These are phyloP conservation scores for Episyrphus balteatus DNA, from an alignment of 1,140 invertebrate species.

Conservation along the genomic window DNA sequence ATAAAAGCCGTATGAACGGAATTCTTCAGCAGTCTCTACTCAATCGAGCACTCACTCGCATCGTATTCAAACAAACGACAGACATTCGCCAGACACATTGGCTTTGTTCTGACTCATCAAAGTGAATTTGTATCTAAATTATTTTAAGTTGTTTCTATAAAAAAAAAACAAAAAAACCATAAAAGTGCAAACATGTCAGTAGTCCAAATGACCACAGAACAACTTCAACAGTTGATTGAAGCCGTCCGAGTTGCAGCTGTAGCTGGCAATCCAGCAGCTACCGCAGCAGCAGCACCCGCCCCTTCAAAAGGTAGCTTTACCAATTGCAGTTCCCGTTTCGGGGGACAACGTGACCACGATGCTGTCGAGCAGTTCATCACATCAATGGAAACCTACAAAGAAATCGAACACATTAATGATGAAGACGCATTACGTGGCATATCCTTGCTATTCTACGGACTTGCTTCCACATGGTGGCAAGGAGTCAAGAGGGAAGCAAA, in stretches of 20 bases:
- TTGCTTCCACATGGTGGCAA: slow-evolving; percentile 30
- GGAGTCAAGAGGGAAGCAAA: slow-evolving; percentile 25
- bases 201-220: slow-evolving; percentile 22
- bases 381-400: slow-evolving; percentile 27
- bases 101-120: too few species aligned
- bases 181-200: too few species aligned
- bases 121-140: too few species aligned
- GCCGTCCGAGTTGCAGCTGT: slow-evolving; percentile 11
- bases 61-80: too few species aligned
- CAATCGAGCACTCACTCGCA: too few species aligned
- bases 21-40: too few species aligned
- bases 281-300: background rate
- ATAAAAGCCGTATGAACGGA: too few species aligned
- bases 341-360: slow-evolving; percentile 30
- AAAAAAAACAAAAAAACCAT: too few species aligned
- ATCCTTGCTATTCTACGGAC: slow-evolving; percentile 18
- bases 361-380: slow-evolving; percentile 33
- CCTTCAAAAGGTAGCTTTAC: slow-evolving; percentile 28
- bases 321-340: slow-evolving; percentile 22
- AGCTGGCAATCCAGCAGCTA: background rate
- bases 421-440: slow-evolving; percentile 27
- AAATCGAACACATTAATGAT: slow-evolving; percentile 30
- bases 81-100: too few species aligned
- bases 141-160: too few species aligned
- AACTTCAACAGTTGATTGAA: slow-evolving; percentile 20